Percentiles rank a stretch among this genome's conserved stretches.
Conservation (phyloP, 2,888 invertebrate genomes). For the Camponotus fellah region DNA sequence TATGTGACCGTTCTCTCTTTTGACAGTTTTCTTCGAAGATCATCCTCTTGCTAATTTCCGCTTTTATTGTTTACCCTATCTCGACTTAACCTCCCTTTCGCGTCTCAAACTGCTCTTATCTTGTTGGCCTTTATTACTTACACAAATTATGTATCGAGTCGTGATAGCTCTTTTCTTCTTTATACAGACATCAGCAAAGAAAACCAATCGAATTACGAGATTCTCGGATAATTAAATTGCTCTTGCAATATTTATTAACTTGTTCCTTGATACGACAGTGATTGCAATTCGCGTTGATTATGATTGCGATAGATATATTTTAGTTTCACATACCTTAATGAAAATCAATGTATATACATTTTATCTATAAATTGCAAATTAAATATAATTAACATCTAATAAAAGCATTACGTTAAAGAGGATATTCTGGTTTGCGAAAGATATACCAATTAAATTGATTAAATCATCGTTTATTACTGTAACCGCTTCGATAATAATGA, state of each 20-base stretch:
- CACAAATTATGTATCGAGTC: conserved; percentile 31
- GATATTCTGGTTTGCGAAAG: conserved; percentile 16
- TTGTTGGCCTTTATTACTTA: conserved; percentile 41
- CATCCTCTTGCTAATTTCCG: conserved; percentile 62
- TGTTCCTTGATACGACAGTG: not conserved
- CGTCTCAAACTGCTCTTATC: conserved; percentile 60
- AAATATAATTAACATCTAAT: not conserved
- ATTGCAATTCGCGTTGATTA: not conserved
- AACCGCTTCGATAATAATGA: conserved; percentile 69
- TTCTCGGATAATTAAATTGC: not conserved
- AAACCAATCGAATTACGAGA: not conserved
- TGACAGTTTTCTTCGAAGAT: conserved; percentile 50
- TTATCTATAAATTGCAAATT: not conserved
- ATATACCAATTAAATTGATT: conserved; percentile 1
- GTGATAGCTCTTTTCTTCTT: not conserved
- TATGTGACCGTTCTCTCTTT: conserved; percentile 52
- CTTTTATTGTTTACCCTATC: conserved; percentile 69
- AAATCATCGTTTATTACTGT: conserved; percentile 65
- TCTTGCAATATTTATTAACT: not conserved
- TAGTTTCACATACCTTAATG: not conserved
- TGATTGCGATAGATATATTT: not conserved
- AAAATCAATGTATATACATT: not conserved
- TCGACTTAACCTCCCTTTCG: conserved; percentile 46
- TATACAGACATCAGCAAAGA: not conserved
- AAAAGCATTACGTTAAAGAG: not conserved